Conservation (phyloP, 2,888 invertebrate species). For the Nemotelus pantherinus region DNA sequence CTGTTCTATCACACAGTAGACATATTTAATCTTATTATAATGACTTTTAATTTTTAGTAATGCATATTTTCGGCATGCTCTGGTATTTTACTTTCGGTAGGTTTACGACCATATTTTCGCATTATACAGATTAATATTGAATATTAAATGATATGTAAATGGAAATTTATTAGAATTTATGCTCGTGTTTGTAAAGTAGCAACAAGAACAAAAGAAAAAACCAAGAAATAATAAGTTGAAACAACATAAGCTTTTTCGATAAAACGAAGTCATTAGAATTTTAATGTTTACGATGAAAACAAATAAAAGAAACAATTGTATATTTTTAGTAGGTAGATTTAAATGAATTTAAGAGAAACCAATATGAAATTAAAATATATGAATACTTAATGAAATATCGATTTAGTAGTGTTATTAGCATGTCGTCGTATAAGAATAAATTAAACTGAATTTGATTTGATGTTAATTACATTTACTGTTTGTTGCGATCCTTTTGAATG, state of each 20-base stretch:
- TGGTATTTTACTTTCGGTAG: background rate
- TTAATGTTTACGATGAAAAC: slow-evolving; percentile 1
- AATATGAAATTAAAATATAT: background rate
- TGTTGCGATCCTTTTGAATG: background rate
- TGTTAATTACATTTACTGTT: background rate
- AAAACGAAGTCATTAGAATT: slow-evolving; percentile 19
- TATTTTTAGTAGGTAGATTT: slow-evolving; percentile 30
- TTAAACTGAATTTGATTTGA: background rate
- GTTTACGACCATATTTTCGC: background rate
- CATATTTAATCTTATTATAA: too few species aligned
- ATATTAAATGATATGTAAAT: background rate
- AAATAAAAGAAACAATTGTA: slow-evolving; percentile 7
- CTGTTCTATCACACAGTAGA: too few species aligned
- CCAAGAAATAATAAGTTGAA: too few species aligned
- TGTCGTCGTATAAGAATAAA: slow-evolving; percentile 14
- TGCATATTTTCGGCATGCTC: background rate
- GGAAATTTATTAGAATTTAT: background rate
- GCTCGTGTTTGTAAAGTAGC: too few species aligned
- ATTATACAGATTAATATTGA: background rate
- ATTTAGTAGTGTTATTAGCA: background rate
- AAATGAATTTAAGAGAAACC: slow-evolving; percentile 2
- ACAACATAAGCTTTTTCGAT: background rate
- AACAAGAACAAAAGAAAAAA: too few species aligned
- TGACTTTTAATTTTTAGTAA: background rate
- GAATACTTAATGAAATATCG: background rate